Evolutionary conservation across 2,888 invertebrate genomes (phyloP).

Genomic region (Nomada flava): DNA sequence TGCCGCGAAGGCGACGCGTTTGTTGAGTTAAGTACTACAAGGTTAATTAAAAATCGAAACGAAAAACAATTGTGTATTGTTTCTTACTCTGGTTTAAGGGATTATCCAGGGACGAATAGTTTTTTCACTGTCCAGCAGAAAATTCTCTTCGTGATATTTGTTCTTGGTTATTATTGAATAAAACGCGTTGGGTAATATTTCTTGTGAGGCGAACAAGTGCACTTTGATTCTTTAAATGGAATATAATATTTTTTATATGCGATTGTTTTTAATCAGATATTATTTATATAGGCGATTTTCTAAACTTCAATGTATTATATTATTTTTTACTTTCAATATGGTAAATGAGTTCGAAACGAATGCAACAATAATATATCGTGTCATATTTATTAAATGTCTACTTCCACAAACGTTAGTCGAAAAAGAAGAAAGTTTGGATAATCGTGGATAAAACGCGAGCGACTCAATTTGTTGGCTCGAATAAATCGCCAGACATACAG

Average conservation of each 20-base stretch:
- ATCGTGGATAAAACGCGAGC: not conserved
- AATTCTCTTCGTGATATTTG: not conserved
- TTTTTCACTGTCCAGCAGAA: not conserved
- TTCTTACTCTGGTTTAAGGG: not conserved
- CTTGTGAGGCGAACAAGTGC: not conserved
- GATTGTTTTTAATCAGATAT: too few species aligned
- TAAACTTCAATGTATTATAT: too few species aligned
- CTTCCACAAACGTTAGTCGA: too few species aligned
- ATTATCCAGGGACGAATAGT: not conserved
- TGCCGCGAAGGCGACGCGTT: slow-evolving; percentile 22
- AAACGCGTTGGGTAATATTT: not conserved
- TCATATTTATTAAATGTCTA: too few species aligned
- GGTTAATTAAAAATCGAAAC: slow-evolving; percentile 9
- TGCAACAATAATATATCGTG: too few species aligned
- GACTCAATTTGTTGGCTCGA: not conserved
- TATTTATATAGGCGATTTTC: too few species aligned
- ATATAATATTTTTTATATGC: too few species aligned
- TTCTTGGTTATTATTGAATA: not conserved
- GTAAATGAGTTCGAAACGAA: too few species aligned
- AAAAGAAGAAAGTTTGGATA: not conserved
- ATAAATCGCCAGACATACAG: not conserved
- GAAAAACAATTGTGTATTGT: slow-evolving; percentile 19
- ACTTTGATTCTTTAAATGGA: too few species aligned
- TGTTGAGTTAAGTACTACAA: slow-evolving; percentile 16
- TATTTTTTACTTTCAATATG: too few species aligned